phyloP scores from a whole-genome alignment of 2,113 vertebrate species.

The Coreoperca whiteheadi region DNA sequence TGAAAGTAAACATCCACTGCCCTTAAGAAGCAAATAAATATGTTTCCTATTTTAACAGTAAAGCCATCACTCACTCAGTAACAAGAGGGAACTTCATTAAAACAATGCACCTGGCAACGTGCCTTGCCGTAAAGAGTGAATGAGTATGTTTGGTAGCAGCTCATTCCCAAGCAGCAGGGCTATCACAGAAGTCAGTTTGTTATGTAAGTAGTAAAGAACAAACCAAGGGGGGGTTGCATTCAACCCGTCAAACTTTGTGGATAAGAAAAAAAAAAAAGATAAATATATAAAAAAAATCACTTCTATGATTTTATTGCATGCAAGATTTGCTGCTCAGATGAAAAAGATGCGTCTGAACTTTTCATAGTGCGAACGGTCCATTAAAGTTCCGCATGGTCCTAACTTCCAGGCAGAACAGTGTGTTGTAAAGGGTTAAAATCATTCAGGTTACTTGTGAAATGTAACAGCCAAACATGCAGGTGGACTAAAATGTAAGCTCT shows the following conservation, averaged over 20 bases:
- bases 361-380: too few relatives aligned
- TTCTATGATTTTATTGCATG: too few relatives aligned
- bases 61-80: slow-evolving; percentile 37
- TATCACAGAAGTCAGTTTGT: slow-evolving; percentile 5
- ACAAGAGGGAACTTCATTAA: slow-evolving; percentile 40
- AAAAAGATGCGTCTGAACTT: too few relatives aligned
- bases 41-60: slow-evolving; percentile 7
- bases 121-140: not conserved
- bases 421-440: too few relatives aligned
- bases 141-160: slow-evolving; percentile 21
- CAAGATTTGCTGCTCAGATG: too few relatives aligned
- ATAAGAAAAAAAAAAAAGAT: not conserved
- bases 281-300: too few relatives aligned
- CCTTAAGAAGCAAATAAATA: not conserved
- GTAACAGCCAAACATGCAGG: too few relatives aligned
- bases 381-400: too few relatives aligned
- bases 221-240: not conserved
- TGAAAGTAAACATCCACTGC: slow-evolving; percentile 13
- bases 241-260: not conserved
- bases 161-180: not conserved
- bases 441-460: too few relatives aligned
- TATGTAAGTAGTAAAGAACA: not conserved
- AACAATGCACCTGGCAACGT: slow-evolving; percentile 30
- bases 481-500: too few relatives aligned
- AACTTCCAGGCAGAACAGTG: too few relatives aligned